Percentiles rank a stretch among this genome's conserved stretches.
Conservation (phyloP, 2,797 vertebrate species). For the Gymnocypris eckloni region DNA sequence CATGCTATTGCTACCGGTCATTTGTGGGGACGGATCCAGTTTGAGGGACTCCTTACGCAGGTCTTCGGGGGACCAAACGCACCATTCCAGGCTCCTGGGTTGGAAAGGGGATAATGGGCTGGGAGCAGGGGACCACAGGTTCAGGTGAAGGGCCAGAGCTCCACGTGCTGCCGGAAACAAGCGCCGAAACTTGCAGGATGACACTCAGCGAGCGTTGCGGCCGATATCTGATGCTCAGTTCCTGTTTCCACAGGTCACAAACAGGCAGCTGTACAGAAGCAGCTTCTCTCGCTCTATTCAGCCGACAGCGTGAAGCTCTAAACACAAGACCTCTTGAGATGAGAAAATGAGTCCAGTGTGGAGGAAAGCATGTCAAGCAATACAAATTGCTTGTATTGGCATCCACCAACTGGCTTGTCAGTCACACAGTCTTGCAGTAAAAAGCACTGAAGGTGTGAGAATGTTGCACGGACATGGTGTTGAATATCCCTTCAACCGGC, state of each 20-base stretch:
- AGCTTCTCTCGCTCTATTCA: constrained; percentile 28
- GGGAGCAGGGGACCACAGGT: constrained; percentile 56
- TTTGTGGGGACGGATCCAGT: constrained; percentile 54
- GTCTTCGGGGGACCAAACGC: constrained; percentile 51
- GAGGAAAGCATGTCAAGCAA: constrained; percentile 31
- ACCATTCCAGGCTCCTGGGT: constrained; percentile 61
- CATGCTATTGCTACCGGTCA: constrained; percentile 96
- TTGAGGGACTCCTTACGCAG: constrained; percentile 50
- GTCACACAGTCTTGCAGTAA: constrained; percentile 20
- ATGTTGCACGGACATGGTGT: background rate
- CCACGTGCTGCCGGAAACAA: constrained; percentile 58
- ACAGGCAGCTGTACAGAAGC: constrained; percentile 26
- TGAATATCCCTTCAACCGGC: constrained; percentile 43
- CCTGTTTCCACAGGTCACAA: constrained; percentile 53
- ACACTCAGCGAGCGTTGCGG: constrained; percentile 24
- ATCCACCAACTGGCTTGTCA: background rate
- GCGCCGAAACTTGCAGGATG: constrained; percentile 77
- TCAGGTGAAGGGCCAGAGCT: constrained; percentile 64
- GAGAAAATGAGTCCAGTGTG: constrained; percentile 26
- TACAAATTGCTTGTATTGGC: constrained; percentile 1
- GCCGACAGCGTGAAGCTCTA: background rate
- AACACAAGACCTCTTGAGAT: background rate
- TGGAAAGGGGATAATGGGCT: constrained; percentile 17
- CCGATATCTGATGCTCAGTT: constrained; percentile 64
- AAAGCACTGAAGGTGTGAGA: background rate